These are phyloP conservation scores for Drosophila birchii DNA, from an alignment of 2,888 invertebrate species.

Conservation along the genomic window DNA sequence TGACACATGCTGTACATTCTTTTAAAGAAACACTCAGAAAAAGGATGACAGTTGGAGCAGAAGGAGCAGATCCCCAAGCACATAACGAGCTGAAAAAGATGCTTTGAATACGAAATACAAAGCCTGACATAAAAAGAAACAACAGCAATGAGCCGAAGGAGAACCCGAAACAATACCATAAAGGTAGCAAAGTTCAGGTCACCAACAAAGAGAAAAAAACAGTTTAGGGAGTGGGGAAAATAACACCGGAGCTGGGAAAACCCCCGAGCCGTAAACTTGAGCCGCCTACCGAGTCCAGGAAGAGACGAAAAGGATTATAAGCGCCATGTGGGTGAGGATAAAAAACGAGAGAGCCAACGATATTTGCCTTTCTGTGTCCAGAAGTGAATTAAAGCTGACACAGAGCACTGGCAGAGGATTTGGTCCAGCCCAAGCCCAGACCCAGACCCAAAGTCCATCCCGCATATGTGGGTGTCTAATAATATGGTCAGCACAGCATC, in stretches of 20 bases:
- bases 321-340: constrained; percentile 42
- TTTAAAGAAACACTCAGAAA: constrained; percentile 9
- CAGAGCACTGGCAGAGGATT: constrained; percentile 28
- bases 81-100: constrained; percentile 60
- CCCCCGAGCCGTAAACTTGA: constrained; percentile 60
- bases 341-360: constrained; percentile 37
- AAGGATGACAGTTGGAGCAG: constrained; percentile 35
- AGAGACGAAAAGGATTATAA: constrained; percentile 65
- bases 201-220: constrained; percentile 14
- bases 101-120: constrained; percentile 56
- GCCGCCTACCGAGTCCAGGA: constrained; percentile 36
- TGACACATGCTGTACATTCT: constrained; percentile 13
- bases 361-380: constrained; percentile 31
- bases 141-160: constrained; percentile 11
- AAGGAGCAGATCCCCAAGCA: constrained; percentile 31
- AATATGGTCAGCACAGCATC: constrained; percentile 44
- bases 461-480: constrained; percentile 52
- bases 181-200: constrained; percentile 53
- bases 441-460: neutral
- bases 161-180: constrained; percentile 51
- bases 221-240: constrained; percentile 33
- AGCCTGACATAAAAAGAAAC: constrained; percentile 36
- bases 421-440: neutral
- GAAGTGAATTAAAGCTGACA: constrained; percentile 60
- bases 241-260: constrained; percentile 40